A percentile compares a stretch with the other conserved stretches of the same genome.
These are phyloP conservation scores for Pedicia rivosa DNA, from an alignment of 2,888 invertebrate genomes.

Conservation along the genomic window DNA sequence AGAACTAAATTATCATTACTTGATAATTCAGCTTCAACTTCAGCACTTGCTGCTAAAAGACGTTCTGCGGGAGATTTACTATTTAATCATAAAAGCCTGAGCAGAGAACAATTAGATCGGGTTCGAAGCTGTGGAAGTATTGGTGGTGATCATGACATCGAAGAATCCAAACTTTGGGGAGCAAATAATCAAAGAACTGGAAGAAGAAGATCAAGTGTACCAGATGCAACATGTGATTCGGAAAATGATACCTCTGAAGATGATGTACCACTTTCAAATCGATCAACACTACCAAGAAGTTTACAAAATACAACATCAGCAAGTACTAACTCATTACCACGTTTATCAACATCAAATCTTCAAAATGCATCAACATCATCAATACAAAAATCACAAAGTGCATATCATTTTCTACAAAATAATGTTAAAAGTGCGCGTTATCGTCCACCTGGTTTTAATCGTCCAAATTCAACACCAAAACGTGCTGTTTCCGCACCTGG, in stretches of 20 bases:
- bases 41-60: conserved; percentile 55
- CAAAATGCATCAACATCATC: conserved; percentile 27
- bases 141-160: conserved; percentile 38
- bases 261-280: conserved; percentile 37
- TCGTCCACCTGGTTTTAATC: conserved; percentile 65
- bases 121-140: conserved; percentile 72
- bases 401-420: conserved; percentile 39
- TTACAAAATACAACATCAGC: conserved; percentile 39
- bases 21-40: conserved; percentile 44
- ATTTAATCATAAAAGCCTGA: conserved; percentile 63
- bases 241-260: conserved; percentile 33
- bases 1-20: conserved; percentile 54
- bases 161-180: conserved; percentile 27
- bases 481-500: conserved; percentile 62
- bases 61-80: conserved; percentile 71
- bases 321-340: conserved; percentile 59
- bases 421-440: conserved; percentile 77
- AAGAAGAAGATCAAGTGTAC: conserved; percentile 39
- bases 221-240: conserved; percentile 34
- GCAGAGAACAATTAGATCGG: conserved; percentile 54
- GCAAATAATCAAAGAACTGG: conserved; percentile 20
- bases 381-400: conserved; percentile 48
- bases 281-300: conserved; percentile 46
- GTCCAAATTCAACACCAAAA: conserved; percentile 42
- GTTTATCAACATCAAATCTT: conserved; percentile 43